Percentiles rank a stretch among this genome's conserved stretches.
These are phyloP conservation scores for Hermodice carunculata DNA, from an alignment of 2,888 invertebrate genomes.

Conservation along the genomic window DNA sequence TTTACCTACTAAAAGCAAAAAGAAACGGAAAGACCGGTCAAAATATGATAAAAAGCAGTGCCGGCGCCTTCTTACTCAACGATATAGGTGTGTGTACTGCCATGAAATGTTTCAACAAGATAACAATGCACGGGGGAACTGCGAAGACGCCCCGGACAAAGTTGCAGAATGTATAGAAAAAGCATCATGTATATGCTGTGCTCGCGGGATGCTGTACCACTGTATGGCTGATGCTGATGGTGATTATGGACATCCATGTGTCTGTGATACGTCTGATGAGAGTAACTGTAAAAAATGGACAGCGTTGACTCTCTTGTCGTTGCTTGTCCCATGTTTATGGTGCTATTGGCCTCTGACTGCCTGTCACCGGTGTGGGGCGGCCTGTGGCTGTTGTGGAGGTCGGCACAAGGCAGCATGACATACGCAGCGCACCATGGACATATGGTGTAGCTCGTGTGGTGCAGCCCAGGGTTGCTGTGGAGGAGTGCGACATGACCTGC, in stretches of 20 bases:
- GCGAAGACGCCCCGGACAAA: conserved; percentile 83
- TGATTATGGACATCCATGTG: conserved; percentile 82
- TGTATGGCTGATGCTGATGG: conserved; percentile 93
- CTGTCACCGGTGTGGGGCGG: conserved; percentile 85
- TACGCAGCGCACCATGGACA: neutral
- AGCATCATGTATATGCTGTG: conserved; percentile 87
- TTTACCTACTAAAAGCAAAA: conserved; percentile 56
- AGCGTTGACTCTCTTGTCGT: conserved; percentile 85
- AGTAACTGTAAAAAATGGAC: conserved; percentile 80
- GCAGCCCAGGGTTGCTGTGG: too few relatives aligned
- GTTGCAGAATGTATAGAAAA: conserved; percentile 82
- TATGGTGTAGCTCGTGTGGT: neutral
- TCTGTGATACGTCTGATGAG: conserved; percentile 75
- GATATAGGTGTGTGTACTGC: conserved; percentile 72
- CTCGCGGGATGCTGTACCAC: conserved; percentile 92
- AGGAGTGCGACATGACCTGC: too few relatives aligned
- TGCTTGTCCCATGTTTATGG: conserved; percentile 94
- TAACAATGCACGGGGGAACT: conserved; percentile 86
- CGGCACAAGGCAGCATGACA: conserved; percentile 74
- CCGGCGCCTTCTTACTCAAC: conserved; percentile 41
- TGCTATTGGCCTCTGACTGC: conserved; percentile 90
- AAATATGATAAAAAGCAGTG: conserved; percentile 34
- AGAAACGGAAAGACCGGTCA: conserved; percentile 51
- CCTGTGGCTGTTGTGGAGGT: conserved; percentile 87
- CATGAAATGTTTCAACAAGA: conserved; percentile 80